Conservation (phyloP, 2,113 vertebrate species). For the Rhabdomys dilectus region DNA sequence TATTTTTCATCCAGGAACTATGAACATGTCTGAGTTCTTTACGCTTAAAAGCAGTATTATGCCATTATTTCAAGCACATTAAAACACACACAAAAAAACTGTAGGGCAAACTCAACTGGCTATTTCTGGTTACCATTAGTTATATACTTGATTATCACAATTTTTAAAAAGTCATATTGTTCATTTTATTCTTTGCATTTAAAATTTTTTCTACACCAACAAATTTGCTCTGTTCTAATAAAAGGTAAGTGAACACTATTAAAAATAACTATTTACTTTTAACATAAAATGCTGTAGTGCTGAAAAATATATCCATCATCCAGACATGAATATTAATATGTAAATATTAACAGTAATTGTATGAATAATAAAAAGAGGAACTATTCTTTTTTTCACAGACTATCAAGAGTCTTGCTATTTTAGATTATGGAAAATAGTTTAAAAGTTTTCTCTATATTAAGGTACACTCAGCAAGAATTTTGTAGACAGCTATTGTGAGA, state of each 20-base stretch:
- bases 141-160: slow-evolving; percentile 41
- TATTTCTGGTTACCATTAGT: slow-evolving; percentile 56
- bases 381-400: neutral
- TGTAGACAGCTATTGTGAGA: neutral
- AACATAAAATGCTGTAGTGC: neutral
- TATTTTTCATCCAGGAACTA: slow-evolving; percentile 53
- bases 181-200: neutral
- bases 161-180: slow-evolving; percentile 9
- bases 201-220: neutral
- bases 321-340: slow-evolving; percentile 19
- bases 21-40: slow-evolving; percentile 59
- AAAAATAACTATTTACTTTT: slow-evolving; percentile 56
- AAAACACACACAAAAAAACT: slow-evolving; percentile 33
- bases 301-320: neutral
- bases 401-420: slow-evolving; percentile 5
- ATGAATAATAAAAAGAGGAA: neutral
- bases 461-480: neutral
- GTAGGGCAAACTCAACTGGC: slow-evolving; percentile 44
- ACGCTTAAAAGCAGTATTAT: slow-evolving; percentile 61
- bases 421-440: slow-evolving; percentile 34
- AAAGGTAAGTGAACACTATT: slow-evolving; percentile 37
- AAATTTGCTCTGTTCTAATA: neutral
- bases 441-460: slow-evolving; percentile 9
- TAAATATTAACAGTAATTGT: neutral
- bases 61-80: slow-evolving; percentile 71